phyloP scores from a whole-genome alignment of 2,113 vertebrate species.

The Pseudonaja textilis region DNA sequence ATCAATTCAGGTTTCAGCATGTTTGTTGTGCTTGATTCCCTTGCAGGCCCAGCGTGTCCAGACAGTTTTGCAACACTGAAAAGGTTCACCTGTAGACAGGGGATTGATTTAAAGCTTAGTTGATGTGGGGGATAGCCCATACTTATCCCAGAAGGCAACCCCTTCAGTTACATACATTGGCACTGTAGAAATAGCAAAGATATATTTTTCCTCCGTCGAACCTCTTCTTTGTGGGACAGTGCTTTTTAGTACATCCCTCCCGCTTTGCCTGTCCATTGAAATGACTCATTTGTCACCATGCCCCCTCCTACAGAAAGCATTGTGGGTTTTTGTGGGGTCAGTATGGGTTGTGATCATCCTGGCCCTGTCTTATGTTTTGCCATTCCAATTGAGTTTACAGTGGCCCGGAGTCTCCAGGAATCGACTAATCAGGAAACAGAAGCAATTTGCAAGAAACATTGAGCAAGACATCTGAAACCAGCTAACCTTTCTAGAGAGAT shows the following conservation, averaged over 20 bases:
- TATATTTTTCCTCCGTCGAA: not conserved
- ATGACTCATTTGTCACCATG: not conserved
- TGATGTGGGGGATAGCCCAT: not conserved
- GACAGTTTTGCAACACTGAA: constrained; percentile 32
- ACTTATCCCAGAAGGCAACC: not conserved
- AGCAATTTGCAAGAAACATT: not conserved
- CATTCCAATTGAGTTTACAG: not conserved
- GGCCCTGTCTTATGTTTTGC: not conserved
- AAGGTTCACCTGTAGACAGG: not conserved
- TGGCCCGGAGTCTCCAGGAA: not conserved
- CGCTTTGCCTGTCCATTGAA: not conserved
- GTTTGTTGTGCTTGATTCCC: constrained; percentile 17
- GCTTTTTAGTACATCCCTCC: not conserved
- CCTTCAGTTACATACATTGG: not conserved
- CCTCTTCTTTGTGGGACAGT: not conserved
- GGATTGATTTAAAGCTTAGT: not conserved
- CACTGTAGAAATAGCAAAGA: not conserved
- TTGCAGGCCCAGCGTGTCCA: constrained; percentile 48
- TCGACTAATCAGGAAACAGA: not conserved
- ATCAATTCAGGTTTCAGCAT: not conserved
- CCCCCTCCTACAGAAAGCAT: not conserved
- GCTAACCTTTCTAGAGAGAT: not conserved
- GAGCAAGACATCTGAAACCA: constrained; percentile 21
- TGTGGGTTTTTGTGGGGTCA: not conserved
- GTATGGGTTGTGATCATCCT: not conserved